Evolutionary conservation across 2,797 vertebrate genomes (phyloP), one percentile per base, ranked within the genome.

Genomic region (Esox lucius): DNA sequence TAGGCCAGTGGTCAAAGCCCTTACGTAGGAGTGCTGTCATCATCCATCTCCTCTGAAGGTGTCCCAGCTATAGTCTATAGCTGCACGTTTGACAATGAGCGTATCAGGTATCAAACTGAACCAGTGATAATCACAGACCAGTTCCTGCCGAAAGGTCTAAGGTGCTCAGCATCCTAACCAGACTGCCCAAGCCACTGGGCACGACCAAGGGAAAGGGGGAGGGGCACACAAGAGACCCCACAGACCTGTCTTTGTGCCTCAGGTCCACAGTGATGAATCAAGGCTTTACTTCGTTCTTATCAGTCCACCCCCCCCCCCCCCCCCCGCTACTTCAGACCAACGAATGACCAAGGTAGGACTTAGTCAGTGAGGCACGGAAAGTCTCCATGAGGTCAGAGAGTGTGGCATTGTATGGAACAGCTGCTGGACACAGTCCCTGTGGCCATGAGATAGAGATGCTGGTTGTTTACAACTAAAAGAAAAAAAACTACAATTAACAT

Each of bases 91-190:
- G 84, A 53, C n/a, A 31, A 28, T 6, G 17, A 46, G 42, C 2
- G 75, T 81, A 64, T 81, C 77, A 16, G 80, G 79, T 86, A 85
- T 85, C 86, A 79, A 81, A 16, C 79, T 56, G 81, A 87, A 89
- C 86, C 76, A 86, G 64, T 76, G 77, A 78, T 84, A 78, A 85
- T 83, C 78, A 7, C 13, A 80, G 17, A 9, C 39, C 11, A 73
- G 75, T 79, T 81, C 70, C 82, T 73, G 74, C 59, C 39, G 5
- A 64, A n/a, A 79, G 81, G 81, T 81, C 81, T 84, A 56, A 72
- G 71, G 64, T 64, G 15, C 4, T 48, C 24, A 39, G 48, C 17
- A 19, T 53, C 22, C 15, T 22, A 28, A 42, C 35, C 56, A 33
- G 35, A 39, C 5, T 65, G 19, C 31, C 28, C n/a, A 22, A 70